A percentile compares a stretch with the other conserved stretches of the same genome.
These are phyloP conservation scores for Lepidurus couesii DNA, from an alignment of 1,140 invertebrate species.

Conservation along the genomic window DNA sequence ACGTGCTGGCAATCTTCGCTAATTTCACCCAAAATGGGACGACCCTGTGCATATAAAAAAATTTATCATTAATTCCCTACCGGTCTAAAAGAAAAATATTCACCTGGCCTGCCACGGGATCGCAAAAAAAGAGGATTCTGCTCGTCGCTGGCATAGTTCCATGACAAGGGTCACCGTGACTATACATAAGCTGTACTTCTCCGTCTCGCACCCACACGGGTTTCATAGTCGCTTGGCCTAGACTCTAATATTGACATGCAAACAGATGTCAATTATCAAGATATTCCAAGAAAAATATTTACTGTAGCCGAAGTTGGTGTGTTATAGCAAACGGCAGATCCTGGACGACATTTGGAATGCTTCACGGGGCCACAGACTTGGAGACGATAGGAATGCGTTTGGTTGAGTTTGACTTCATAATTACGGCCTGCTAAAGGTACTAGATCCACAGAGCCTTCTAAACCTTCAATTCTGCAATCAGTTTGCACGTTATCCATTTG, in stretches of 20 bases:
- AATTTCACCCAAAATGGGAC: not conserved
- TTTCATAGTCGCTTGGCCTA: not conserved
- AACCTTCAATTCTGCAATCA: slow-evolving; percentile 3
- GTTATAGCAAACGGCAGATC: not conserved
- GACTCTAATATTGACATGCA: not conserved
- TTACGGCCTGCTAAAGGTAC: not conserved
- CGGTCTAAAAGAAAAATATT: not conserved
- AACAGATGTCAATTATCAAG: not conserved
- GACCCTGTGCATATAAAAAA: not conserved
- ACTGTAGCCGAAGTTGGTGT: not conserved
- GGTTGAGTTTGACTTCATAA: not conserved
- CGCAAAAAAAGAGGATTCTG: slow-evolving; percentile 3
- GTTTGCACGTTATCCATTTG: not conserved
- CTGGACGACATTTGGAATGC: slow-evolving; percentile 1
- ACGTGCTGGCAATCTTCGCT: not conserved
- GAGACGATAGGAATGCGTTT: not conserved
- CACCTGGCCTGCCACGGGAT: not conserved
- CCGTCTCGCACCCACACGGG: not conserved
- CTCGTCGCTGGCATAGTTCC: not conserved
- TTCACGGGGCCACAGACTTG: not conserved
- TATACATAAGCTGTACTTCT: not conserved
- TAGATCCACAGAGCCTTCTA: not conserved
- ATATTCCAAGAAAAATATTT: not conserved
- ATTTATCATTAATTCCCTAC: not conserved
- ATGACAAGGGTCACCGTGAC: slow-evolving; percentile 4